phyloP scores from a whole-genome alignment of 2,888 invertebrate species.

The Agriotes lineatus region DNA sequence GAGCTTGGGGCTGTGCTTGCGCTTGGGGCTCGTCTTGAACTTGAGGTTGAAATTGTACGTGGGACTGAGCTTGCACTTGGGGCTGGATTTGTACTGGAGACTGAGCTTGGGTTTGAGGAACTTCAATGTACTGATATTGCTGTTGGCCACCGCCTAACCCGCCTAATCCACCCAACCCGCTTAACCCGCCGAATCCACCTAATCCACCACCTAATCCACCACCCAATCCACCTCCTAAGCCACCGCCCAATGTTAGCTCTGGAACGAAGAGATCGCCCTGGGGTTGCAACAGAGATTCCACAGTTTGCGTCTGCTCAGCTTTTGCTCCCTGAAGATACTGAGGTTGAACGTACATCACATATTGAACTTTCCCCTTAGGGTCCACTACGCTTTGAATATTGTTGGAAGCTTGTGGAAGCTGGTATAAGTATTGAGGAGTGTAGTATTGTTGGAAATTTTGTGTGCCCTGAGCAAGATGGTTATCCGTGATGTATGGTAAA shows the following conservation, averaged over 20 bases:
- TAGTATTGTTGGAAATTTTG: slow-evolving; percentile 52
- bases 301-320: slow-evolving; percentile 30
- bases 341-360: slow-evolving; percentile 59
- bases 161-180: slow-evolving; percentile 12
- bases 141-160: slow-evolving; percentile 8
- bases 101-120: background rate
- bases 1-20: background rate
- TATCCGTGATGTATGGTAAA: slow-evolving; percentile 59
- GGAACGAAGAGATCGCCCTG: slow-evolving; percentile 5
- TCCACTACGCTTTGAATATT: slow-evolving; percentile 59
- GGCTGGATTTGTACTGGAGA: background rate
- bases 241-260: background rate
- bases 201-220: slow-evolving; percentile 1
- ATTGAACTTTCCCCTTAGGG: slow-evolving; percentile 59
- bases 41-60: slow-evolving; percentile 7
- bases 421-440: slow-evolving; percentile 58
- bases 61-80: slow-evolving; percentile 30
- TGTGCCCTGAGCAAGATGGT: slow-evolving; percentile 50
- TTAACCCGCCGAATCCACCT: no score
- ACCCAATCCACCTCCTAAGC: slow-evolving; percentile 15
- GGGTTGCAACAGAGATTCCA: slow-evolving; percentile 18
- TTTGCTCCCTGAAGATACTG: slow-evolving; percentile 37
- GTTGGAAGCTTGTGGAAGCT: slow-evolving; percentile 57
- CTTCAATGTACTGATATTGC: background rate
- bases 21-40: background rate